phyloP scores from a whole-genome alignment of 2,888 invertebrate genomes.

The Boloria selene region DNA sequence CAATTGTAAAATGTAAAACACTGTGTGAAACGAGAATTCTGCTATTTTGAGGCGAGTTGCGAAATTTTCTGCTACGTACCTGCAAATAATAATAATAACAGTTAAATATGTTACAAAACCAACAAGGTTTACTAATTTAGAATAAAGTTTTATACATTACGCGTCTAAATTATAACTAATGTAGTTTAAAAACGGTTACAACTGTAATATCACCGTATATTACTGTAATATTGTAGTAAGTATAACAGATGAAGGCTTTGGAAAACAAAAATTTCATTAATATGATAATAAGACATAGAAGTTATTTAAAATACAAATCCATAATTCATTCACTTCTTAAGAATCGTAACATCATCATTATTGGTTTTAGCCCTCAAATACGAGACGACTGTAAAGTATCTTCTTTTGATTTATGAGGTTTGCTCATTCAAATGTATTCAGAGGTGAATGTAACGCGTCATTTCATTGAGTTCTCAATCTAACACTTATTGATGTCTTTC shows the following conservation, averaged over 20 bases:
- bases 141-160: too few relatives aligned
- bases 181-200: too few relatives aligned
- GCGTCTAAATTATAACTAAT: too few relatives aligned
- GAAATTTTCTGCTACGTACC: constrained; percentile 45
- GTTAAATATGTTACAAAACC: not conserved
- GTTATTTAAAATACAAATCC: not conserved
- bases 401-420: constrained; percentile 38
- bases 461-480: constrained; percentile 46
- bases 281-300: not conserved
- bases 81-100: constrained; percentile 44
- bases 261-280: not conserved
- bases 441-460: constrained; percentile 44
- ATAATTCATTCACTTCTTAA: not conserved
- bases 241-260: too few relatives aligned
- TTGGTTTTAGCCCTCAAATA: constrained; percentile 15
- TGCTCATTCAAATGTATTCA: constrained; percentile 43
- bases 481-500: constrained; percentile 44
- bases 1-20: constrained; percentile 52
- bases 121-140: too few relatives aligned
- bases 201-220: not conserved
- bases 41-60: constrained; percentile 13
- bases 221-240: not conserved
- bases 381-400: constrained; percentile 28
- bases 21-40: constrained; percentile 38
- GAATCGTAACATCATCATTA: constrained; percentile 13